Conservation (phyloP, 2,113 vertebrate genomes). For the Dolichallabes microphthalmus region DNA sequence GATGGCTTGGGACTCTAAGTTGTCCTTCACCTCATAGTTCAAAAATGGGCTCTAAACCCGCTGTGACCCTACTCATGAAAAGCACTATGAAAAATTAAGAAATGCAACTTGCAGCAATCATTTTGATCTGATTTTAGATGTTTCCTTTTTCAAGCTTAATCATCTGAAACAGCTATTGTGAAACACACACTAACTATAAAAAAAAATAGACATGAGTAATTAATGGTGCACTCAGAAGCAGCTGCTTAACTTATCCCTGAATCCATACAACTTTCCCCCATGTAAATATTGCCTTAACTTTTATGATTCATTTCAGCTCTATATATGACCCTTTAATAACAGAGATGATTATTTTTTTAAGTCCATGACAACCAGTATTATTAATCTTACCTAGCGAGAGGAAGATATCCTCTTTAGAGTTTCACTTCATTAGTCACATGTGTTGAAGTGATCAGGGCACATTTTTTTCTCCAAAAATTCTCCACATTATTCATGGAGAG, state of each 20-base stretch:
- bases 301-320: neutral
- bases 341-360: neutral
- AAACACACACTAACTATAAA: neutral
- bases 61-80: too few relatives aligned
- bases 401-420: neutral
- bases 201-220: neutral
- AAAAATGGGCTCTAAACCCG: too few relatives aligned
- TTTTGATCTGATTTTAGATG: too few relatives aligned
- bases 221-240: neutral
- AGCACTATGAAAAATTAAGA: too few relatives aligned
- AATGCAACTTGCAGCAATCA: too few relatives aligned
- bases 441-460: slow-evolving; percentile 41
- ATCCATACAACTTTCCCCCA: neutral
- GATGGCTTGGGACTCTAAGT: too few relatives aligned
- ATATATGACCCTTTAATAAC: too few relatives aligned
- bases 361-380: neutral
- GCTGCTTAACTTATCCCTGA: neutral
- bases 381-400: neutral
- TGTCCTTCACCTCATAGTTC: too few relatives aligned
- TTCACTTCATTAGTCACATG: slow-evolving; percentile 21
- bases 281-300: neutral
- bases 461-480: slow-evolving; percentile 27
- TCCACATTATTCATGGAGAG: slow-evolving; percentile 48
- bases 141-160: neutral
- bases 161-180: neutral